A percentile compares a stretch with the other conserved stretches of the same genome.
Evolutionary conservation across 2,113 vertebrate species (phyloP).

Genomic region (Dipodomys spectabilis): DNA sequence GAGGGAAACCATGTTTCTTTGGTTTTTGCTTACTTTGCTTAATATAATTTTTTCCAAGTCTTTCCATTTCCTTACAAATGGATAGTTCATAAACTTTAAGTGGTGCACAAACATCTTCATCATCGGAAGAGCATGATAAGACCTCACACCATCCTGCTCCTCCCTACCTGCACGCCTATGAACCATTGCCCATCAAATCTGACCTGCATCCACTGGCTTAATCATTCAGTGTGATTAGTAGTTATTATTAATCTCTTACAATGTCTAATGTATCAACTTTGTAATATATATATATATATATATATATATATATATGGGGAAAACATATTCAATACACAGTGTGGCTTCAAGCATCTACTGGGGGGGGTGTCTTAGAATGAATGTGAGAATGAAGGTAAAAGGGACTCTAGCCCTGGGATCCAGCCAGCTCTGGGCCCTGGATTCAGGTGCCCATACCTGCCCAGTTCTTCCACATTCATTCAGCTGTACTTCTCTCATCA

Average conservation of each 20-base stretch:
- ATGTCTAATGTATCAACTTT: background rate
- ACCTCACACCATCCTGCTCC: background rate
- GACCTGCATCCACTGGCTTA: too few species aligned
- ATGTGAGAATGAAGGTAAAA: too few species aligned
- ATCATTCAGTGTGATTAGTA: background rate
- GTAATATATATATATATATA: background rate
- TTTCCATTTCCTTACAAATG: background rate
- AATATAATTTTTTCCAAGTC: too few species aligned
- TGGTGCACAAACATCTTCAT: background rate
- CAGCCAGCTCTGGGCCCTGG: too few species aligned
- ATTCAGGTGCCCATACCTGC: rapidly evolving
- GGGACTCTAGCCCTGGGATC: too few species aligned
- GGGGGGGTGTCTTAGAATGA: background rate
- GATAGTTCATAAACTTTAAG: background rate
- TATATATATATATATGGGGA: background rate
- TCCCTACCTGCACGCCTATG: too few species aligned
- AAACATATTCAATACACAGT: background rate
- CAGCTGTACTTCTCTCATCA: background rate
- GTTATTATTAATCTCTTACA: background rate
- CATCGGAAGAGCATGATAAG: background rate
- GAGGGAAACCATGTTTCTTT: too few species aligned
- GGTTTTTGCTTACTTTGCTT: too few species aligned
- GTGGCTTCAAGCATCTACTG: background rate
- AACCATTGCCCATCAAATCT: too few species aligned
- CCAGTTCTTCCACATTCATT: background rate